Percentiles rank a stretch among this genome's conserved stretches.
phyloP scores from a whole-genome alignment of 1,140 invertebrate genomes.

The Lasaia peninsularis region DNA sequence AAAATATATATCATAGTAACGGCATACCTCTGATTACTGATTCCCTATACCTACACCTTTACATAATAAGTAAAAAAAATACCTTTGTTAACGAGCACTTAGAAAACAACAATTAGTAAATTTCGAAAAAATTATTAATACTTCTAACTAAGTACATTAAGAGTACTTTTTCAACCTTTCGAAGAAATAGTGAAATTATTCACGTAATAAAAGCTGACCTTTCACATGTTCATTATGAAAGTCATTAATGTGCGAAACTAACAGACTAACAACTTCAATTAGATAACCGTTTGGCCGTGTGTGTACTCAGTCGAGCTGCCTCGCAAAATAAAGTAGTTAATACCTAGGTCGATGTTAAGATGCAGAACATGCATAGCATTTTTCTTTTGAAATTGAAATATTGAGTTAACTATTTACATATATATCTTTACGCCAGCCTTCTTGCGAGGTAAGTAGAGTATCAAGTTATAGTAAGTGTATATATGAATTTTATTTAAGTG shows the following conservation, averaged over 20 bases:
- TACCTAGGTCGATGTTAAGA: conserved; percentile 8
- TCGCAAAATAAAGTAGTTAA: conserved; percentile 5
- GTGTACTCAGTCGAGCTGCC: conserved; percentile 4
- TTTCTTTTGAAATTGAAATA: too few relatives aligned
- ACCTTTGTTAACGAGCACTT: too few relatives aligned
- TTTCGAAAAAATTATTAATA: not conserved
- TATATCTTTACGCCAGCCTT: too few relatives aligned
- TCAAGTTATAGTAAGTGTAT: too few relatives aligned
- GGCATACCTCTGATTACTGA: too few relatives aligned
- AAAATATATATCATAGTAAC: too few relatives aligned
- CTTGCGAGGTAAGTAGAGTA: too few relatives aligned
- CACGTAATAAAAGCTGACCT: conserved; percentile 5
- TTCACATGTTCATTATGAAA: conserved; percentile 8
- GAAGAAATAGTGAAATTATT: conserved; percentile 7
- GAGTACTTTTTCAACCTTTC: not conserved
- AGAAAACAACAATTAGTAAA: too few relatives aligned
- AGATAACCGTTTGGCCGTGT: conserved; percentile 5
- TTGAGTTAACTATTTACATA: too few relatives aligned
- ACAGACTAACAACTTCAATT: conserved; percentile 10
- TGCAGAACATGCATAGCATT: not conserved
- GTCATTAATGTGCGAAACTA: conserved; percentile 11
- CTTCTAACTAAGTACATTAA: not conserved
- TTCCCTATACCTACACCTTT: too few relatives aligned
- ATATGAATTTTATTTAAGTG: too few relatives aligned
- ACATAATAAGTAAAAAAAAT: too few relatives aligned